Evolutionary conservation across 2,113 vertebrate genomes (phyloP), one percentile per base, ranked within the genome.

Genomic region (Macquaria ambigua): DNA sequence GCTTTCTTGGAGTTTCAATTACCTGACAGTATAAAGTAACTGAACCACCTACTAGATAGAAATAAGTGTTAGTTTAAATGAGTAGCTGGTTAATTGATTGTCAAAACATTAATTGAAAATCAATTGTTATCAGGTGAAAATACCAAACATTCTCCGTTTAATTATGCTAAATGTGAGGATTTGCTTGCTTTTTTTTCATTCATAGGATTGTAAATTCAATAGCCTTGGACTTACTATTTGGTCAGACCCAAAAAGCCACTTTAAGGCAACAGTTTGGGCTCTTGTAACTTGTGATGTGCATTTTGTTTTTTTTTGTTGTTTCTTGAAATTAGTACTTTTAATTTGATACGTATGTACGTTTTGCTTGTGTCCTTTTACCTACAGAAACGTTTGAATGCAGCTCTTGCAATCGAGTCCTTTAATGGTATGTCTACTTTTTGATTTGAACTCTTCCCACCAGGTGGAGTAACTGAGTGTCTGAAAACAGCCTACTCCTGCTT

Each of bases 401-500:
- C 14, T 16, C 34, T 56, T 56, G 11, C n/a, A 18, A 48, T 18
- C 1, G 21, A 64, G 3, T 52, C 28, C 11, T 76, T 34, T 25
- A 18, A 58, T 79, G 1, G 1, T 43, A 4, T 66, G 21, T 61
- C 4, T 11, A 9, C 20, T 34, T 59, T 31, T 37, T n/a, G 12
- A 25, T 72, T 37, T 75, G n/a, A 43, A 50, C 61, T 56, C 4
- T 68, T 39, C 77, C 43, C 84, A 56, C 8, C 90, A 99, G 98
- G 98, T 78, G 98, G 97, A 21, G 89, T 99, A 10, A n/a, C 88
- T 0, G 43, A 87, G 10, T 97, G 98, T 89, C 93, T 98, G 89
- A 97, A 97, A 93, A 93, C 96, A 56, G 98, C 97, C 7, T 98
- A 95, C 87, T 96, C 90, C 48, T 98, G 95, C 92, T 99, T 98